Percentiles rank a stretch among this genome's conserved stretches.
phyloP scores from a whole-genome alignment of 2,113 vertebrate genomes.

The Indicator indicator region DNA sequence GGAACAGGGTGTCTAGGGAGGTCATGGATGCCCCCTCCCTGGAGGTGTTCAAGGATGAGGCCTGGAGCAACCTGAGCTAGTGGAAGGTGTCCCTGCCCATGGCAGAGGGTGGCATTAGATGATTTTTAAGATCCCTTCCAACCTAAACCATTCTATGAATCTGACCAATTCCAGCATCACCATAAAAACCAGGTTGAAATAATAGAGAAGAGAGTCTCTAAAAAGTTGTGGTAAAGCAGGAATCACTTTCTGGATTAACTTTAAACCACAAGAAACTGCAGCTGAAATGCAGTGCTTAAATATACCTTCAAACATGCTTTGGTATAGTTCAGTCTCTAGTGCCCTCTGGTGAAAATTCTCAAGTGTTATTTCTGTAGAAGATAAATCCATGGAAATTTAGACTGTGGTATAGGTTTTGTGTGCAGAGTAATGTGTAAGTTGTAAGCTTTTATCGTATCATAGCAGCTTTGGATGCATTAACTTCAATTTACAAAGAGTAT shows the following conservation, averaged over 20 bases:
- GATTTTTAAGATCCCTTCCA: too few species aligned
- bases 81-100: too few species aligned
- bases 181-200: background rate
- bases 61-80: too few species aligned
- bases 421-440: background rate
- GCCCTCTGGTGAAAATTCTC: slow-evolving; percentile 27
- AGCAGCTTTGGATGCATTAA: background rate
- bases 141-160: too few species aligned
- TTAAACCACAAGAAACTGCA: background rate
- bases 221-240: background rate
- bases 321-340: background rate
- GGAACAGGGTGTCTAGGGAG: too few species aligned
- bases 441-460: background rate
- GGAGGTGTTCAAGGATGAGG: too few species aligned
- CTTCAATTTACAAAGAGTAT: background rate
- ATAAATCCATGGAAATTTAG: background rate
- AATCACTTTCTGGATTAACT: background rate
- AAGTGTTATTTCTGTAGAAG: background rate
- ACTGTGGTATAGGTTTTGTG: background rate
- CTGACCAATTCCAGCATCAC: background rate
- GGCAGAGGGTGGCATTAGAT: too few species aligned
- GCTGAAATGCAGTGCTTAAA: background rate
- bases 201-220: background rate
- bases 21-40: too few species aligned
- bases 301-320: background rate